These are phyloP conservation scores for Troglohyphantes excavatus DNA, from an alignment of 2,888 invertebrate species.

Conservation along the genomic window DNA sequence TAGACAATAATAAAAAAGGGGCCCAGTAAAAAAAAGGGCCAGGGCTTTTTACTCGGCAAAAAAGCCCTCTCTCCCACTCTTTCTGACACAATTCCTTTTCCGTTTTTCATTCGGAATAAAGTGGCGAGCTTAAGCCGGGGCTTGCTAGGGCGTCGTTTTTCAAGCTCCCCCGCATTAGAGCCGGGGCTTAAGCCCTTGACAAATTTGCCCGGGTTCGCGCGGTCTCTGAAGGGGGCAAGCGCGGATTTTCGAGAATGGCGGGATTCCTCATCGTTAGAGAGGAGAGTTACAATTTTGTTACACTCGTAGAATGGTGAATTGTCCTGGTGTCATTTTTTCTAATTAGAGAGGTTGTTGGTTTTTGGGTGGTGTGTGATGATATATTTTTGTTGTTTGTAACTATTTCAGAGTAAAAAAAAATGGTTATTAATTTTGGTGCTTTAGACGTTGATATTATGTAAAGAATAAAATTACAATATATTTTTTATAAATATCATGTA, in stretches of 20 bases:
- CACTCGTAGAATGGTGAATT: neutral
- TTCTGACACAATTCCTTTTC: conserved; percentile 72
- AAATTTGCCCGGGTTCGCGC: conserved; percentile 65
- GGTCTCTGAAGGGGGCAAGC: conserved; percentile 32
- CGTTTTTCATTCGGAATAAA: conserved; percentile 74
- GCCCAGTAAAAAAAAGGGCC: neutral
- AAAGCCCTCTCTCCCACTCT: neutral
- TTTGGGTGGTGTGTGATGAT: neutral
- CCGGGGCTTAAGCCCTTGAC: conserved; percentile 75
- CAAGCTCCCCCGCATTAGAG: conserved; percentile 74
- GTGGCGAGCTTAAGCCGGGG: conserved; percentile 75
- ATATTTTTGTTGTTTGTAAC: no score
- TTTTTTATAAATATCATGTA: no score
- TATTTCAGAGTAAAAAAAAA: no score
- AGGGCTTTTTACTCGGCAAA: conserved; percentile 61
- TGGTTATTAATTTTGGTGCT: no score
- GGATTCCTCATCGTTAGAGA: conserved; percentile 68
- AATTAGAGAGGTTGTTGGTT: conserved; percentile 42
- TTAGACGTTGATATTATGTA: no score
- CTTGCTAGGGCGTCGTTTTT: conserved; percentile 77
- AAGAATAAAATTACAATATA: no score
- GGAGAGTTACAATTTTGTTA: conserved; percentile 38
- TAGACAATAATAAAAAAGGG: no score
- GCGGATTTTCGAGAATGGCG: conserved; percentile 47
- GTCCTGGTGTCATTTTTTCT: conserved; percentile 31